A percentile compares a stretch with the other conserved stretches of the same genome.
These are phyloP conservation scores for Abrostola tripartita DNA, from an alignment of 2,888 invertebrate species.

Conservation along the genomic window DNA sequence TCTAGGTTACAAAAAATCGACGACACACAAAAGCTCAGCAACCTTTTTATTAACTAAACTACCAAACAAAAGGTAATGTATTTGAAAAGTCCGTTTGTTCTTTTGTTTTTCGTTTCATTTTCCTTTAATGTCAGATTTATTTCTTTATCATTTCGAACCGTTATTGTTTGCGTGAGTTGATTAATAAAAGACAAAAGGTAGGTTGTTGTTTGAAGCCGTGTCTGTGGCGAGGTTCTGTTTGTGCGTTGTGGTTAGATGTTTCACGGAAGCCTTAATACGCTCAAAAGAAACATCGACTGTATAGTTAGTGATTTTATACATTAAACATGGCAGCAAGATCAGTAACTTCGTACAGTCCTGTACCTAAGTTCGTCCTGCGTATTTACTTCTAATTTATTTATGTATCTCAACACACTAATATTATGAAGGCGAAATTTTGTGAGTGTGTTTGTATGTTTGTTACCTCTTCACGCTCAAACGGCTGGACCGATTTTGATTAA, in stretches of 20 bases:
- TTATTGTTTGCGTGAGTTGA: constrained; percentile 24
- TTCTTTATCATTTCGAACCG: constrained; percentile 6
- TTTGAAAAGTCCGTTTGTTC: constrained; percentile 8
- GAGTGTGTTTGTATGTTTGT: too few species aligned
- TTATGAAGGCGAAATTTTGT: too few species aligned
- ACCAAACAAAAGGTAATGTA: constrained; percentile 1
- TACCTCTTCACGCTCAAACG: too few species aligned
- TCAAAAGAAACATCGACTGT: too few species aligned
- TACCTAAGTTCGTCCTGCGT: too few species aligned
- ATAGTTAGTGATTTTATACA: too few species aligned
- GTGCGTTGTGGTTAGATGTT: constrained; percentile 30
- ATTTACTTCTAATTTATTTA: too few species aligned
- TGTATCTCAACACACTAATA: too few species aligned
- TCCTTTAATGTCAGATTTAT: constrained; percentile 10
- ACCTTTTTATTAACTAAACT: not conserved
- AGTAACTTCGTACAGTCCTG: too few species aligned
- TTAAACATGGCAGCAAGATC: too few species aligned
- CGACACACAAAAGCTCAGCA: not conserved
- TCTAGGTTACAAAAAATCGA: not conserved
- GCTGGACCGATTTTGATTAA: too few species aligned
- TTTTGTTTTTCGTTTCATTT: constrained; percentile 6
- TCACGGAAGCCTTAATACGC: not conserved
- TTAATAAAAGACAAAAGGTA: constrained; percentile 43
- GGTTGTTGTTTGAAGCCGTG: constrained; percentile 24
- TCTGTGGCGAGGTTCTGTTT: constrained; percentile 51